A percentile compares a stretch with the other conserved stretches of the same genome.
Evolutionary conservation across 1,140 invertebrate species (phyloP).

Genomic region (Steinernema khuongi): DNA sequence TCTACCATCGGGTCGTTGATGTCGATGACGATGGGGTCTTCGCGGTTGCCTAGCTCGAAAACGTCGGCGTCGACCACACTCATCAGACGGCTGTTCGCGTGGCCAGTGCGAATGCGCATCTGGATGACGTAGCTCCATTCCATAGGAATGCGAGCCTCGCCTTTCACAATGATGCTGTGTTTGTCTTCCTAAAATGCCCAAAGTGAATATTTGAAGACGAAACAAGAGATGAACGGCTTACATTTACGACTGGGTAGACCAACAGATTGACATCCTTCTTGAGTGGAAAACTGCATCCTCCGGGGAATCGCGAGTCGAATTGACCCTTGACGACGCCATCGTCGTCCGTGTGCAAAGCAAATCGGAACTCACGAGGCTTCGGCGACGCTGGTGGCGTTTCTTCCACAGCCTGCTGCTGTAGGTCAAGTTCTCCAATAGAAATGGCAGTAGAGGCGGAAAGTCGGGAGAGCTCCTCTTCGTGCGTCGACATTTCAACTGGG

Average conservation of each 20-base stretch:
- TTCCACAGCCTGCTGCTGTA: background rate
- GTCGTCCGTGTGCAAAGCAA: background rate
- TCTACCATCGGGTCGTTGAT: background rate
- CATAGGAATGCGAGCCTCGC: slow-evolving; percentile 14
- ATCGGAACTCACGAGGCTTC: background rate
- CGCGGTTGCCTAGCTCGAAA: slow-evolving; percentile 18
- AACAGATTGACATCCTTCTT: background rate
- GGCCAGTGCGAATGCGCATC: slow-evolving; percentile 14
- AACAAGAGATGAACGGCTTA: background rate
- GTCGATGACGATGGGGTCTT: slow-evolving; percentile 10
- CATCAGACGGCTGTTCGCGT: background rate
- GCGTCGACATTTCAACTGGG: background rate
- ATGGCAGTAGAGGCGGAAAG: background rate
- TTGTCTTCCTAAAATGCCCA: background rate
- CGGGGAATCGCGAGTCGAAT: background rate
- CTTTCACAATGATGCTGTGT: background rate
- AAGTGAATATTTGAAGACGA: background rate
- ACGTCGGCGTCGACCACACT: slow-evolving; percentile 20
- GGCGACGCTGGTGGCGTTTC: too few relatives aligned
- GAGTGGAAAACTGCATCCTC: background rate
- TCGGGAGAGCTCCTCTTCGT: background rate
- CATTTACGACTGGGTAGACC: background rate
- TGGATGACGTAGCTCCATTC: slow-evolving; percentile 21
- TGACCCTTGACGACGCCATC: background rate
- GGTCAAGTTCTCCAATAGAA: background rate